These are phyloP conservation scores for Tadarida brasiliensis DNA, from an alignment of 2,797 vertebrate genomes.

Conservation along the genomic window DNA sequence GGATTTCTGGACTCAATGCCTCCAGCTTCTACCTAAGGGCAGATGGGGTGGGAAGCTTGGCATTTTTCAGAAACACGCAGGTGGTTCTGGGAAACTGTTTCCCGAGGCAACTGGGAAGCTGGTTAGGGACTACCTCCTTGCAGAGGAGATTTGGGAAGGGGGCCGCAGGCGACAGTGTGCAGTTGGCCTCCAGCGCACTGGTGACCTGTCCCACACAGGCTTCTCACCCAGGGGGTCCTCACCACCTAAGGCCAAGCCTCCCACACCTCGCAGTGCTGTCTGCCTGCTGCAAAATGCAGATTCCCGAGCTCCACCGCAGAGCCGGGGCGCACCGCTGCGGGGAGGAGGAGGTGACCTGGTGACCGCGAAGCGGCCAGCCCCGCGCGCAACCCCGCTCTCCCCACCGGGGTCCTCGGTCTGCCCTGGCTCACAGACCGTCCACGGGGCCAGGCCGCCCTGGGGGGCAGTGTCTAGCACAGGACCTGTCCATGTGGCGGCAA, in stretches of 20 bases:
- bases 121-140: fast-evolving
- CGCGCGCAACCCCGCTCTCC: not conserved
- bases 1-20: not conserved
- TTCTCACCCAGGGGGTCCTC: not conserved
- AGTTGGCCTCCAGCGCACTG: not conserved
- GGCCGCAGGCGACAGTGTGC: fast-evolving
- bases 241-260: not conserved
- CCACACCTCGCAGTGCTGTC: fast-evolving
- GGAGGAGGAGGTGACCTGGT: fast-evolving
- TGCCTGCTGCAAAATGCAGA: not conserved
- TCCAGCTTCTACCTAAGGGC: not conserved
- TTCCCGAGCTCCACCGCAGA: not conserved
- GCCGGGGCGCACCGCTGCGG: not conserved
- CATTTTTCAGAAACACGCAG: not conserved
- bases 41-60: fast-evolving
- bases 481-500: not conserved
- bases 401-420: not conserved
- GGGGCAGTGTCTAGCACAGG: fast-evolving
- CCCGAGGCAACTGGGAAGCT: not conserved
- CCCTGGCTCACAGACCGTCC: not conserved
- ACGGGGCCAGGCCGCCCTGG: fast-evolving
- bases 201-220: no score
- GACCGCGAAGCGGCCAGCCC: not conserved
- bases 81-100: fast-evolving
- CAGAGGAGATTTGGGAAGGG: not conserved